A percentile compares a stretch with the other conserved stretches of the same genome.
Evolutionary conservation across 2,113 vertebrate genomes (phyloP).

Genomic region (Thryonomys swinderianus): DNA sequence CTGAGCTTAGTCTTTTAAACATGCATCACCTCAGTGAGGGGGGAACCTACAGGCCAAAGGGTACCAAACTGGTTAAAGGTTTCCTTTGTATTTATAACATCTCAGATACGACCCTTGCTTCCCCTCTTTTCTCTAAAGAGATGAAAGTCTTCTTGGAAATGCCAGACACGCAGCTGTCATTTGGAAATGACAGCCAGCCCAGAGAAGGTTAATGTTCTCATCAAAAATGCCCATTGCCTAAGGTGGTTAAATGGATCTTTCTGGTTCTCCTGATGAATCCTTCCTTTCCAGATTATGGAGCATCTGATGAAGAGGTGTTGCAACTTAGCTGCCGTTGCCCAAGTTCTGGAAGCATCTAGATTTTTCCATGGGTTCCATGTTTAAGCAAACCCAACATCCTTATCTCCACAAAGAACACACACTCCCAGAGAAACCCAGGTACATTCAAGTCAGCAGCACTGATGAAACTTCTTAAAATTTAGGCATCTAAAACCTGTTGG

Average conservation of each 20-base stretch:
- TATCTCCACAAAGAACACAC: slow-evolving; percentile 60
- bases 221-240: slow-evolving; percentile 59
- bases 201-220: slow-evolving; percentile 66
- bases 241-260: slow-evolving; percentile 55
- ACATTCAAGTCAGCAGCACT: slow-evolving; percentile 15
- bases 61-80: slow-evolving; percentile 64
- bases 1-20: slow-evolving; percentile 38
- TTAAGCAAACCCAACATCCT: slow-evolving; percentile 59
- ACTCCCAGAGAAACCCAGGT: slow-evolving; percentile 43
- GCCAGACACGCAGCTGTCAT: slow-evolving; percentile 27
- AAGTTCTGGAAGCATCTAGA: background rate
- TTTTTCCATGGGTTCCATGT: background rate
- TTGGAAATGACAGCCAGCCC: slow-evolving; percentile 61
- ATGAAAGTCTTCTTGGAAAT: slow-evolving; percentile 68
- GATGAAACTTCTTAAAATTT: background rate
- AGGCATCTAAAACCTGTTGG: background rate
- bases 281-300: background rate
- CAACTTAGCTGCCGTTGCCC: background rate
- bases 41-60: slow-evolving; percentile 28
- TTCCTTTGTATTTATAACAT: slow-evolving; percentile 66
- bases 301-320: background rate
- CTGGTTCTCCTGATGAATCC: background rate
- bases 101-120: slow-evolving; percentile 58
- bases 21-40: background rate
- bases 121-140: slow-evolving; percentile 25